These are phyloP conservation scores for Struthidea cinerea DNA, from an alignment of 2,113 vertebrate genomes.

Conservation along the genomic window DNA sequence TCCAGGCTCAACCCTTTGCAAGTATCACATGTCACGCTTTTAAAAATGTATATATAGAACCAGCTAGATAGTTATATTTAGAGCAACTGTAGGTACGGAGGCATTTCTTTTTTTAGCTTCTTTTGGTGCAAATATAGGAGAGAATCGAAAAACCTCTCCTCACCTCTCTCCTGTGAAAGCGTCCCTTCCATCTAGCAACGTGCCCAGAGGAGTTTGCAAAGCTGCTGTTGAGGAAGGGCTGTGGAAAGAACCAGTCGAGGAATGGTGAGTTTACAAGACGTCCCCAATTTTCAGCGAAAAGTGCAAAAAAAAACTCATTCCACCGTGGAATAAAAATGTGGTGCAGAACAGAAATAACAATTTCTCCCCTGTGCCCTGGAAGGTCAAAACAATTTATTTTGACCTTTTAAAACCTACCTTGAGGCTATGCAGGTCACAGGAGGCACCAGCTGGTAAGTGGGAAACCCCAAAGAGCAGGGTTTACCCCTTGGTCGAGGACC, in stretches of 20 bases:
- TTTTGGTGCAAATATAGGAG: neutral
- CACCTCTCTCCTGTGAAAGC: neutral
- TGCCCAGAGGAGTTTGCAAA: neutral
- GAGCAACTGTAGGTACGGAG: neutral
- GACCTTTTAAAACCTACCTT: neutral
- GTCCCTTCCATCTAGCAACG: rapidly evolving
- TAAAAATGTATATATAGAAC: conserved; percentile 7
- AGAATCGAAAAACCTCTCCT: neutral
- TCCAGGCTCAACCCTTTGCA: conserved; percentile 9
- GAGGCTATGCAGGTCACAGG: neutral
- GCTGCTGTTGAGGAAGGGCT: neutral
- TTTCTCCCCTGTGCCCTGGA: rapidly evolving
- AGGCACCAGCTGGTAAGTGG: neutral
- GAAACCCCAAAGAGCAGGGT: neutral
- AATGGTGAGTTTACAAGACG: neutral
- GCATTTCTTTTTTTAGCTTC: conserved; percentile 31
- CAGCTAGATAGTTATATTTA: conserved; percentile 14
- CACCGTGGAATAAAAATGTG: neutral
- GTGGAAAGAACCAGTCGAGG: rapidly evolving
- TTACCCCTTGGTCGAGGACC: neutral
- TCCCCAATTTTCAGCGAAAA: neutral
- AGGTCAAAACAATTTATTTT: neutral
- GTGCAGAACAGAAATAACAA: neutral
- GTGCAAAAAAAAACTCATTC: neutral
- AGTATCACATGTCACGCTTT: conserved; percentile 3